A percentile compares a stretch with the other conserved stretches of the same genome.
phyloP scores from a whole-genome alignment of 2,888 invertebrate genomes.

The Lycocerus yunnanus region DNA sequence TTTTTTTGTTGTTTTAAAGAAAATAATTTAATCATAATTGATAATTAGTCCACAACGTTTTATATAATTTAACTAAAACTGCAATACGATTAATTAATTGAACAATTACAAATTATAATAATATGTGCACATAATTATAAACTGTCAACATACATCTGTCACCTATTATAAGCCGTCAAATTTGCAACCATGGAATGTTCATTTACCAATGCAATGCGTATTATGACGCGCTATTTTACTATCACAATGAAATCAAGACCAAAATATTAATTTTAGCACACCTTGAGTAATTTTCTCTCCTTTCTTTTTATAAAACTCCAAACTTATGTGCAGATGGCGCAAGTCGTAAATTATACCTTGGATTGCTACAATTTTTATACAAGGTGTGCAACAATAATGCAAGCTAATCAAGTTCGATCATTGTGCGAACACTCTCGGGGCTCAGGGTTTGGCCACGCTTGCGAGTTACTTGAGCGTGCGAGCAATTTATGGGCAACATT shows the following conservation, averaged over 20 bases:
- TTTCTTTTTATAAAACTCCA: neutral
- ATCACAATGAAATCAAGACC: neutral
- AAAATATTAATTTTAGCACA: neutral
- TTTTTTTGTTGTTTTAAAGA: conserved; percentile 98
- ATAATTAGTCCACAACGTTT: conserved; percentile 1
- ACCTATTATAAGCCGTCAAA: neutral
- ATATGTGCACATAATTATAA: conserved; percentile 22
- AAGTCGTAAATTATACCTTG: neutral
- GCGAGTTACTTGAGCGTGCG: no score
- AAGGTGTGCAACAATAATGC: neutral
- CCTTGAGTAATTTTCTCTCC: neutral
- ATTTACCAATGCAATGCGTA: neutral
- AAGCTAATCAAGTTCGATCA: neutral
- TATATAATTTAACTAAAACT: conserved; percentile 3
- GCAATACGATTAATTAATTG: conserved; percentile 7
- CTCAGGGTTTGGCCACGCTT: no score
- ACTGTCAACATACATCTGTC: conserved; percentile 24
- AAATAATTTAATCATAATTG: conserved; percentile 94
- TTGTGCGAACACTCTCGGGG: no score
- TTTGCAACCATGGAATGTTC: conserved; percentile 1
- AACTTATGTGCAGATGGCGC: neutral
- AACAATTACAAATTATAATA: conserved; percentile 12
- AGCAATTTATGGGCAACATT: no score
- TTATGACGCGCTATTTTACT: neutral
- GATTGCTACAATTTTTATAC: neutral